Evolutionary conservation across 2,113 vertebrate species (phyloP).

Genomic region (Bothrops jararaca): DNA sequence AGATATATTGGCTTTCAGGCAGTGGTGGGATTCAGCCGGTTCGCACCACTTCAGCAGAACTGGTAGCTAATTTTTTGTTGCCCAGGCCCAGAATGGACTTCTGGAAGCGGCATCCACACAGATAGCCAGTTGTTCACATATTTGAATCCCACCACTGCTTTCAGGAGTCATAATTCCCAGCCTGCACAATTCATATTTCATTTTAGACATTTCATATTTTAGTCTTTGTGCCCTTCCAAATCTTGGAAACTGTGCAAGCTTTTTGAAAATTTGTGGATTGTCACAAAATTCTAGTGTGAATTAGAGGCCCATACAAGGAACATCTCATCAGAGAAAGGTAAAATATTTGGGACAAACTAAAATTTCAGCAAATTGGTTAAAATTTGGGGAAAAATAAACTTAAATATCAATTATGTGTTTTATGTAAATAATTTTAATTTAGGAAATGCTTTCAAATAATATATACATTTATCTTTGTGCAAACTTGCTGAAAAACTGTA

Average conservation of each 20-base stretch:
- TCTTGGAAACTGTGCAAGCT: not conserved
- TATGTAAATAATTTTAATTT: slow-evolving; percentile 21
- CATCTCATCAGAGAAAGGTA: not conserved
- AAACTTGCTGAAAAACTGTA: not conserved
- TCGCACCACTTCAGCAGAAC: too few species aligned
- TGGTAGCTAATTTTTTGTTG: too few species aligned
- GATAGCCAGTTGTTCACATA: too few species aligned
- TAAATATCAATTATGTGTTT: not conserved
- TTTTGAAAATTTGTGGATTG: not conserved
- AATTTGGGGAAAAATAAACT: not conserved
- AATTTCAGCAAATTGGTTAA: not conserved
- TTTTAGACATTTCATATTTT: not conserved
- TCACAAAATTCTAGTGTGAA: too few species aligned
- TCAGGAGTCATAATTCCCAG: not conserved
- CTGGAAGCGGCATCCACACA: too few species aligned
- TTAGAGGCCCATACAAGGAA: not conserved
- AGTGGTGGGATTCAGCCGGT: too few species aligned
- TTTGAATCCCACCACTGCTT: too few species aligned
- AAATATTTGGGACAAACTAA: not conserved
- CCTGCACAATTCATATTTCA: not conserved
- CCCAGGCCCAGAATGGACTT: too few species aligned
- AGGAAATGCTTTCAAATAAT: slow-evolving; percentile 24
- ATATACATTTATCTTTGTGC: slow-evolving; percentile 25
- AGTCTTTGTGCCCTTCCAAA: not conserved
- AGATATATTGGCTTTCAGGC: not conserved